Conservation (phyloP, 1,140 invertebrate species). For the Ceratosolen solmsi region DNA sequence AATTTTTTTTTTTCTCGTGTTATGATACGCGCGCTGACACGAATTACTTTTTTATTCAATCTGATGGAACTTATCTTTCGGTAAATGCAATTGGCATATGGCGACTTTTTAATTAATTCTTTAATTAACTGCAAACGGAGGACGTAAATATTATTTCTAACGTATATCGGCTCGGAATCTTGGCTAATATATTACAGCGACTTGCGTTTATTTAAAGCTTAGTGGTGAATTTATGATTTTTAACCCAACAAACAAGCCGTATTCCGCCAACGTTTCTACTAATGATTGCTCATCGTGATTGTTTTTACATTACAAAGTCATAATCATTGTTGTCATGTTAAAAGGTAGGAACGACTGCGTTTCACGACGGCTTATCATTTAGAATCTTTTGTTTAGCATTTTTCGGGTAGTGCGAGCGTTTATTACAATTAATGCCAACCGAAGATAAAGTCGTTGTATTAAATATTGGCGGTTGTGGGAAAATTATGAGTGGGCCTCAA, state of each 20-base stretch:
- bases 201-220: not conserved
- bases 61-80: constrained; percentile 41
- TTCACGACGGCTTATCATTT: too few species aligned
- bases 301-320: too few species aligned
- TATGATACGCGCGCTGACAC: constrained; percentile 45
- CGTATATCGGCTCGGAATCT: not conserved
- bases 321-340: too few species aligned
- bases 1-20: constrained; percentile 43
- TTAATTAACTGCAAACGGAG: constrained; percentile 38
- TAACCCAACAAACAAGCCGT: not conserved
- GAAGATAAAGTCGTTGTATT: too few species aligned
- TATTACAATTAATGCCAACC: too few species aligned
- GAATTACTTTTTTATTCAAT: constrained; percentile 51
- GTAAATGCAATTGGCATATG: constrained; percentile 37
- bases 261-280: not conserved
- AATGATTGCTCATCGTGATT: not conserved
- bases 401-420: too few species aligned
- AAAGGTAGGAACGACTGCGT: too few species aligned
- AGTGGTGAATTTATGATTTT: not conserved
- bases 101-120: constrained; percentile 35
- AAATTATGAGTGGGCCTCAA: too few species aligned
- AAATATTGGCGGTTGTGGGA: too few species aligned
- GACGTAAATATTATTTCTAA: constrained; percentile 26
- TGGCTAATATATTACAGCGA: constrained; percentile 1
- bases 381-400: too few species aligned